These are phyloP conservation scores for Lordiphosa clarofinis DNA, from an alignment of 1,140 invertebrate genomes.

Conservation along the genomic window DNA sequence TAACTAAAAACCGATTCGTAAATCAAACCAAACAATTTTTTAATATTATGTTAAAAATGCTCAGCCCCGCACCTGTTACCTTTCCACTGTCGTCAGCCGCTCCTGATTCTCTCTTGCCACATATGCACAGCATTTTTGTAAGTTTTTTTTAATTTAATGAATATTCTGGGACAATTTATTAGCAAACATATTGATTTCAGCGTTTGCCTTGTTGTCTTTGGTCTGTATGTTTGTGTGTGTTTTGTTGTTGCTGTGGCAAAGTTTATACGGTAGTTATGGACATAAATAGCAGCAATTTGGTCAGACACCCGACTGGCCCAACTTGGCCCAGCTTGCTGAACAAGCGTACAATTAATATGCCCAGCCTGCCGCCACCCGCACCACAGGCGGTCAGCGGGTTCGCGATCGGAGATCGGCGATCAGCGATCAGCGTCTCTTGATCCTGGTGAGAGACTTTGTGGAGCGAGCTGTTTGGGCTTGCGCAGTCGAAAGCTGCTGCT, in stretches of 20 bases:
- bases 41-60: no score
- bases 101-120: conserved; percentile 28
- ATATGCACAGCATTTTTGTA: conserved; percentile 50
- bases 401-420: conserved; percentile 11
- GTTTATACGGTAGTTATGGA: conserved; percentile 79
- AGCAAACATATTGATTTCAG: conserved; percentile 78
- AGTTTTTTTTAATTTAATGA: conserved; percentile 76
- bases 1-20: no score
- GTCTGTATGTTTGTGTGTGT: conserved; percentile 34
- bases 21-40: no score
- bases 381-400: conserved; percentile 52
- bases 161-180: conserved; percentile 79
- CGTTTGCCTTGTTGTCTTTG: conserved; percentile 62
- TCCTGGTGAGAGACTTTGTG: conserved; percentile 43
- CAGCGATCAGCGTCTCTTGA: conserved; percentile 1
- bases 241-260: conserved; percentile 55
- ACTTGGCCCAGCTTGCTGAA: conserved; percentile 49
- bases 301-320: conserved; percentile 65
- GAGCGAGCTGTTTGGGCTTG: not conserved
- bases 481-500: conserved; percentile 38
- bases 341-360: conserved; percentile 76
- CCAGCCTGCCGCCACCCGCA: conserved; percentile 60
- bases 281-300: conserved; percentile 79
- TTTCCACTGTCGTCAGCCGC: conserved; percentile 8
- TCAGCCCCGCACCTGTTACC: no score